Evolutionary conservation across 2,797 vertebrate species (phyloP), one percentile per base, ranked within the genome.

Genomic region (Molossus molossus): DNA sequence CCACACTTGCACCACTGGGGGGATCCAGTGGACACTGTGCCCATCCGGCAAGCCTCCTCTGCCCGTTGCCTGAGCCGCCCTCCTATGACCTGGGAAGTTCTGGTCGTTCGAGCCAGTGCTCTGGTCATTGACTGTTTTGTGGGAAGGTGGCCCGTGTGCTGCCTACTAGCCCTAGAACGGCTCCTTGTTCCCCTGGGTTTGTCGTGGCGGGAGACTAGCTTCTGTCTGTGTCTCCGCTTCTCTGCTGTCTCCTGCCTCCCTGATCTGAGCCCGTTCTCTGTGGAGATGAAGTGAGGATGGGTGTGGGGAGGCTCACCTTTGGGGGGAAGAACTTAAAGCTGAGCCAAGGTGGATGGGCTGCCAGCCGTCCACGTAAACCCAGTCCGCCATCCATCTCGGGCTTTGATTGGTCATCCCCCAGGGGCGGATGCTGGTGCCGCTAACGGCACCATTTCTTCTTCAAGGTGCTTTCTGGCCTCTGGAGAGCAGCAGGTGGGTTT

Each of bases 71-170:
- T 17, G 50, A 1, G 5, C 53, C 6, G 0, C 2, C 4, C 27
- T 23, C 33, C 33, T 33, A 33, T 33, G 33, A 33, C 33, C 33
- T 23, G 1, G 53, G 64, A 18, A 21, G 20, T 25, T 5, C 53
- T 12, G 33, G 40, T 55, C 50, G 8, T 25, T 29, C 15, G 6
- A 1, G 33, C 27, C 0, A 2, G 9, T 5, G 4, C 18, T 40
- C n/a, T 6, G 40, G 48, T 11, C 11, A 0, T 0, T 1, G 23
- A 45, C 40, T 23, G 18, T 14, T n/a, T 45, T 5, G 0, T 5
- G 11, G 75, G 25, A 45, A 17, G 50, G 33, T 1, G 12, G 50
- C 50, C 50, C 7, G 20, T 15, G 3, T 80, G 33, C 23, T 3
- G 13, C 60, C 15, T 5, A 25, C 0, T 14, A 40, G 11, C 23